Conservation (phyloP, 2,113 vertebrate genomes). For the Rhagologus leucostigma region DNA sequence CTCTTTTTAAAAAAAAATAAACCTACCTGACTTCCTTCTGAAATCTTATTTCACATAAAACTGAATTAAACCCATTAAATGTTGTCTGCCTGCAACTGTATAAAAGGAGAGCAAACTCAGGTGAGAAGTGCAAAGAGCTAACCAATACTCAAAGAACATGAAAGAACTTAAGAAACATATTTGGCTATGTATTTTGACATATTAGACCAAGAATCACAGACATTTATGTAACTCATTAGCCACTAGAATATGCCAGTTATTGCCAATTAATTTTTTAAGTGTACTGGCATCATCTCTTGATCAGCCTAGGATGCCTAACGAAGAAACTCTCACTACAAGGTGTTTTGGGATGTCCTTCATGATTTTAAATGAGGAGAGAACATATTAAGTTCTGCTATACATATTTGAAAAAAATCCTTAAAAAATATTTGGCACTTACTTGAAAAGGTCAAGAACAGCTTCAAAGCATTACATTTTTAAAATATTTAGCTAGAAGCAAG, state of each 20-base stretch:
- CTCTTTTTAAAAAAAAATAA: not conserved
- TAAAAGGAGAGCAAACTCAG: not conserved
- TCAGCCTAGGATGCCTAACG: not conserved
- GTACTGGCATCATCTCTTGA: not conserved
- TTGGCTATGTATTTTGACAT: not conserved
- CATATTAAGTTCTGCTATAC: not conserved
- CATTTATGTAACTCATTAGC: not conserved
- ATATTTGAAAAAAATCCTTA: not conserved
- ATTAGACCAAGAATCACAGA: not conserved
- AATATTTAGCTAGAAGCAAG: not conserved
- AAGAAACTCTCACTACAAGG: not conserved
- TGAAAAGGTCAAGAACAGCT: not conserved
- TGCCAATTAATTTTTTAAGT: not conserved
- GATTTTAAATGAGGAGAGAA: not conserved
- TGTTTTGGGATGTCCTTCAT: not conserved
- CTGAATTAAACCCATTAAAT: not conserved
- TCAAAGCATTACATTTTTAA: not conserved
- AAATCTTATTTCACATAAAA: not conserved
- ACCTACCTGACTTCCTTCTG: not conserved
- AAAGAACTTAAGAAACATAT: not conserved
- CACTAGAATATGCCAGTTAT: not conserved
- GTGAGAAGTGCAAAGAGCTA: not conserved
- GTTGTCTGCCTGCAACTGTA: not conserved
- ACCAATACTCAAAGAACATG: not conserved
- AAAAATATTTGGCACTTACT: not conserved